Base-by-base conservation (phyloP, 1,140 invertebrate genomes). In the Neodiprion virginianus region DNA sequence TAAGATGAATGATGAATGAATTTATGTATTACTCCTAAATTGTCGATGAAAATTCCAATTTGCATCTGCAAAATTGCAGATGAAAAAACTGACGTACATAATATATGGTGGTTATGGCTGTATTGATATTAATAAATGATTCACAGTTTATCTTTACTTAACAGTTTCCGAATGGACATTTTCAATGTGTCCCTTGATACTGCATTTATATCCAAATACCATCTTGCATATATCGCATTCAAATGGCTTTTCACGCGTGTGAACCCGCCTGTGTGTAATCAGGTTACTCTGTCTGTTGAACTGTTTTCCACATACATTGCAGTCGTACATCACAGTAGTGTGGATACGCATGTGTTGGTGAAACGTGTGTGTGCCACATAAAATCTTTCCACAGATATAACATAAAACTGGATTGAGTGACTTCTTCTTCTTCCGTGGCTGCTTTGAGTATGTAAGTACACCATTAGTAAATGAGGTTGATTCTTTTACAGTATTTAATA, bases 221-320 rank as follows among this genome's bases (percentile, higher is more conserved):
- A 61, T 61, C n/a, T 61, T 61, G 53, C 53, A 61, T 12, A 61
- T 61, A 61, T 61, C 53, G 53, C 53, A 61, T 17, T 61, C 11
- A 61, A 61, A 61, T 17, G 53, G 53, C n/a, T 61, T 61, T 61
- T 61, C 53, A 61, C 53, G 53, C 53, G 53, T 61, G n/a, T 61
- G 53, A 61, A 61, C 53, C 11, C 53, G 53, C n/a, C n/a, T 61
- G 8, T 61, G 53, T 5, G 53, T 61, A 61, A 61, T 14, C 53
- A 61, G n/a, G 53, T 61, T 61, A 61, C 53, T 61, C 0, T 61
- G 53, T 14, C 53, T 61, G 8, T 61, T 61, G 53, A 61, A 61
- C 53, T 61, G 11, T 17, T 61, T 61, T 14, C 53, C 53, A 17
- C 53, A 61, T 61, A 61, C 53, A 17, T 12, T 17, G 53, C 53